Percentiles rank a stretch among this genome's conserved stretches.
These are phyloP conservation scores for Drosophila murphyi DNA, from an alignment of 1,140 invertebrate species.

Conservation along the genomic window DNA sequence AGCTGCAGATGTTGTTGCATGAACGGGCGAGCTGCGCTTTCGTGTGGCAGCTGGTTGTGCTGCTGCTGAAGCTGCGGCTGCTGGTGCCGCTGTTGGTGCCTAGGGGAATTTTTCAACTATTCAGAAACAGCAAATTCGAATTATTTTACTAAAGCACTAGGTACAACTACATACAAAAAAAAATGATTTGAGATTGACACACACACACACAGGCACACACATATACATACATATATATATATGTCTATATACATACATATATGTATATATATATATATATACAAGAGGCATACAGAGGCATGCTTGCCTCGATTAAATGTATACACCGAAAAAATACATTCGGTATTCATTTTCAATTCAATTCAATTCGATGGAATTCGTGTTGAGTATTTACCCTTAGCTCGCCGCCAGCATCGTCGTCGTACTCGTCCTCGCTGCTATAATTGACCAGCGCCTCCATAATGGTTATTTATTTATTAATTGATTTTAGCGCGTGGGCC, in stretches of 20 bases:
- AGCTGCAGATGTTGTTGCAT: slow-evolving; percentile 25
- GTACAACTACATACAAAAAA: slow-evolving; percentile 57
- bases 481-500: slow-evolving; percentile 11
- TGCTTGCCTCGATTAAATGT: slow-evolving; percentile 47
- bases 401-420: slow-evolving; percentile 81
- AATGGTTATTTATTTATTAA: not conserved
- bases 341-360: slow-evolving; percentile 28
- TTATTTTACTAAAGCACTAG: slow-evolving; percentile 82
- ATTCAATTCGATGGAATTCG: not conserved
- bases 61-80: slow-evolving; percentile 1
- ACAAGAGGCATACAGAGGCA: slow-evolving; percentile 14
- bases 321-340: slow-evolving; percentile 50
- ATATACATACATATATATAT: slow-evolving; percentile 20
- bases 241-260: not conserved
- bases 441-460: slow-evolving; percentile 88
- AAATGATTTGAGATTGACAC: slow-evolving; percentile 28
- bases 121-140: slow-evolving; percentile 84
- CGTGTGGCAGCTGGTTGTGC: not conserved
- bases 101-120: slow-evolving; percentile 84
- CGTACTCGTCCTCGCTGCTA: slow-evolving; percentile 87
- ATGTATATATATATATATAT: slow-evolving; percentile 28
- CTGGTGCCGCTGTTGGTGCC: slow-evolving; percentile 59
- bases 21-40: slow-evolving; percentile 4
- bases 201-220: not conserved
- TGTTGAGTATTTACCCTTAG: slow-evolving; percentile 77